Percentiles rank a stretch among this genome's conserved stretches.
phyloP scores from a whole-genome alignment of 35 echinoderm and acorn worm genomes.

The Heliocidaris erythrogramma region DNA sequence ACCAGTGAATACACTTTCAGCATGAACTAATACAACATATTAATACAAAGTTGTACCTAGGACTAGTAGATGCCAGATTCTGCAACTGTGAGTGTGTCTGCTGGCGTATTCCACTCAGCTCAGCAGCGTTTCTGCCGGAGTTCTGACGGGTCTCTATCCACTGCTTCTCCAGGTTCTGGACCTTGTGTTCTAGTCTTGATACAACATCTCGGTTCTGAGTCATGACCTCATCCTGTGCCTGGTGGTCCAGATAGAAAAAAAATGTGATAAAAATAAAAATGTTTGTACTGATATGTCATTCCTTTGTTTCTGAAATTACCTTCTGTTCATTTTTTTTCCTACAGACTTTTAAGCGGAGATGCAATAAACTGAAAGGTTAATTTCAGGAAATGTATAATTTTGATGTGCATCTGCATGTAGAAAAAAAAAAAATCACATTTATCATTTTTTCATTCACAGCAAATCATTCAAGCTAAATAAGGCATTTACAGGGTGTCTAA shows the following conservation, averaged over 20 bases:
- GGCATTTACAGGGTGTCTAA: no score
- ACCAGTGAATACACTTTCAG: neutral
- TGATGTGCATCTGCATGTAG: no score
- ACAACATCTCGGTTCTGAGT: slow-evolving; percentile 80
- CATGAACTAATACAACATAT: neutral
- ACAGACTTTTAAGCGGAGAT: no score
- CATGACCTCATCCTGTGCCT: slow-evolving; percentile 87
- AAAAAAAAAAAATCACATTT: no score
- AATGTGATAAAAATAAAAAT: no score
- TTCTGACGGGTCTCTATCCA: slow-evolving; percentile 86
- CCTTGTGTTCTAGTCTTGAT: slow-evolving; percentile 83
- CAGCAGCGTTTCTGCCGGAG: slow-evolving; percentile 74
- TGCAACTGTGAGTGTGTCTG: slow-evolving; percentile 77
- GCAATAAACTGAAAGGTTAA: no score
- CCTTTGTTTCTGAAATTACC: no score
- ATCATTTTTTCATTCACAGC: no score
- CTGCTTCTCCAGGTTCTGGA: slow-evolving; percentile 85
- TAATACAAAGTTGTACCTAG: neutral
- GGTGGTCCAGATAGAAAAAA: neutral
- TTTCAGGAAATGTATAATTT: no score
- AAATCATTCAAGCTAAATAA: no score
- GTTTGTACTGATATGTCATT: no score
- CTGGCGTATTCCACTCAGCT: slow-evolving; percentile 75
- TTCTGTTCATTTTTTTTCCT: no score
- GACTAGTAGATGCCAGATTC: slow-evolving; percentile 46